Conservation (phyloP, 2,113 vertebrate species). For the Aldabrachelys gigantea region DNA sequence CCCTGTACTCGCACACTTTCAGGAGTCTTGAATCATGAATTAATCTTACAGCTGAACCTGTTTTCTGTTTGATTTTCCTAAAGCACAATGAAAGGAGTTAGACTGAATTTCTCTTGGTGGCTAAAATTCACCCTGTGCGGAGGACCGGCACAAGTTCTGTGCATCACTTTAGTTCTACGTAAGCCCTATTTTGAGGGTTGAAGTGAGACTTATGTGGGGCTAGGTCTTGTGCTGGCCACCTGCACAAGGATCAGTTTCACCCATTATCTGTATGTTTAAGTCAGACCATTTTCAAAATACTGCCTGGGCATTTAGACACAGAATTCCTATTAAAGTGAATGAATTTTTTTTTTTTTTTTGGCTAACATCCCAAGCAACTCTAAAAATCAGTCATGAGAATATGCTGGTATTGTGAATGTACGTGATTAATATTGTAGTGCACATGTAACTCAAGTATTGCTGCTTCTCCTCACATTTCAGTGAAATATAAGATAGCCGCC, state of each 20-base stretch:
- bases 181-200: background rate
- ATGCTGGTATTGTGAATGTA: slow-evolving; percentile 3
- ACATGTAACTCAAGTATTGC: slow-evolving; percentile 14
- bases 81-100: background rate
- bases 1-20: background rate
- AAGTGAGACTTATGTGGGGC: background rate
- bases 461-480: slow-evolving; percentile 60
- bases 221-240: background rate
- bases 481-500: slow-evolving; percentile 64
- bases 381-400: slow-evolving; percentile 63
- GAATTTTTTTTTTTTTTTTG: background rate
- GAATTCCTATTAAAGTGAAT: slow-evolving; percentile 63
- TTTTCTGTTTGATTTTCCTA: background rate
- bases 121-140: background rate
- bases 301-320: slow-evolving; percentile 60
- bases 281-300: slow-evolving; percentile 39
- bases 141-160: background rate
- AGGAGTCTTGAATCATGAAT: background rate
- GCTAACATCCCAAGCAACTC: background rate
- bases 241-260: background rate
- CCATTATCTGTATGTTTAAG: background rate
- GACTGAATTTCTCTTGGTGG: background rate
- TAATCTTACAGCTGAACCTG: background rate
- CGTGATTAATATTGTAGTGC: background rate
- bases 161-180: background rate